A percentile compares a stretch with the other conserved stretches of the same genome.
Evolutionary conservation across 2,888 invertebrate genomes (phyloP).

Genomic region (Cephus runcator): DNA sequence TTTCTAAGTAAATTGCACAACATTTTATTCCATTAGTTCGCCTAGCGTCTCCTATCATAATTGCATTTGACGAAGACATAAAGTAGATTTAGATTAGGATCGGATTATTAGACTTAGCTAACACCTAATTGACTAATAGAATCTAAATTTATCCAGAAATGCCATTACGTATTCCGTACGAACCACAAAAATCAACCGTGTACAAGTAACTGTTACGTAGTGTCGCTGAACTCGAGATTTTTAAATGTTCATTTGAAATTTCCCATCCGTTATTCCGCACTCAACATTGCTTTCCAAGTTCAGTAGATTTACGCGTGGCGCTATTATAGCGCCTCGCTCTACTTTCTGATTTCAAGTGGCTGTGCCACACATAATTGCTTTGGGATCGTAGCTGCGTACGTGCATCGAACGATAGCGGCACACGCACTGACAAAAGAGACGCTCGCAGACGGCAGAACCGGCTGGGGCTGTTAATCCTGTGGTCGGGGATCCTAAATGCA

Average conservation of each 20-base stretch:
- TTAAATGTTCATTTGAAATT: background rate
- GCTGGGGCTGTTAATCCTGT: background rate
- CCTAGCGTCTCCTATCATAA: background rate
- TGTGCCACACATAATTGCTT: background rate
- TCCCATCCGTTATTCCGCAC: background rate
- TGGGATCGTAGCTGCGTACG: background rate
- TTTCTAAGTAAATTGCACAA: background rate
- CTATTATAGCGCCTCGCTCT: background rate
- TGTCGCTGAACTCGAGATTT: background rate
- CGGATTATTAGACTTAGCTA: background rate
- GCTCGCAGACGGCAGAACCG: background rate
- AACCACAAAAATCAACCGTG: background rate
- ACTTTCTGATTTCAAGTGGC: background rate
- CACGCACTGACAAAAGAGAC: background rate
- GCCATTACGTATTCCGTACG: background rate
- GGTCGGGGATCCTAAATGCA: constrained; percentile 39
- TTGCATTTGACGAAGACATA: background rate
- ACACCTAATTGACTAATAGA: background rate
- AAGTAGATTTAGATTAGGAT: background rate
- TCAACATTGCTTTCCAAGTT: background rate
- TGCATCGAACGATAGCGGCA: background rate
- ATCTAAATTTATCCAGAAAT: background rate
- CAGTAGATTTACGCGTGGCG: background rate
- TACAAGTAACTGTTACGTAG: background rate
- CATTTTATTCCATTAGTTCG: background rate